Conservation (phyloP, 1,140 invertebrate species). For the Leptonema lineaticorne region DNA sequence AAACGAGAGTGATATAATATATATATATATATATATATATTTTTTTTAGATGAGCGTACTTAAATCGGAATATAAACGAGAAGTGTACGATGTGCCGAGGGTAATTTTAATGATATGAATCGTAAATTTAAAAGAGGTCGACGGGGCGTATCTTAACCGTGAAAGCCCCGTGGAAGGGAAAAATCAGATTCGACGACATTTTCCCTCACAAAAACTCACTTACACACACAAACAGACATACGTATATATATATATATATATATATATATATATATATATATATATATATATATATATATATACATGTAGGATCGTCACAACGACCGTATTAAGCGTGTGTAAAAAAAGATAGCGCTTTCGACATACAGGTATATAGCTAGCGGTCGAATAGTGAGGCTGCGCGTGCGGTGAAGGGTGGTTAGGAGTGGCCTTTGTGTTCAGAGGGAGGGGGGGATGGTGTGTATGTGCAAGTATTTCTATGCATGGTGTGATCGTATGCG, state of each 20-base stretch:
- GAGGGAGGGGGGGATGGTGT: neutral
- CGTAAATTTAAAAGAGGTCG: neutral
- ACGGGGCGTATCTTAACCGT: constrained; percentile 1
- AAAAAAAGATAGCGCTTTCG: constrained; percentile 12
- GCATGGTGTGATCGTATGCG: too few relatives aligned
- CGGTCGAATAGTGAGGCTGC: neutral
- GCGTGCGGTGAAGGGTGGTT: neutral
- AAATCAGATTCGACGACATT: constrained; percentile 12
- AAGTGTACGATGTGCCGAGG: neutral
- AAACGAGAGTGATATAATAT: too few relatives aligned
- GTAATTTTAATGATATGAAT: constrained; percentile 6
- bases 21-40: too few relatives aligned
- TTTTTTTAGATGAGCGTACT: too few relatives aligned
- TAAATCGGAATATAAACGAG: neutral
- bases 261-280: neutral
- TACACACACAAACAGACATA: neutral
- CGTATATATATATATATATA: neutral
- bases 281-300: neutral
- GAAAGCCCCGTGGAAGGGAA: constrained; percentile 5
- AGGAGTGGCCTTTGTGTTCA: neutral
- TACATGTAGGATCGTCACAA: neutral
- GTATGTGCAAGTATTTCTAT: too few relatives aligned
- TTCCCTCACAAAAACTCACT: neutral
- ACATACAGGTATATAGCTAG: constrained; percentile 4
- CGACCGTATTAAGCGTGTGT: constrained; percentile 17